Evolutionary conservation across 2,797 vertebrate genomes (phyloP).

Genomic region (Myripristis jacobus): DNA sequence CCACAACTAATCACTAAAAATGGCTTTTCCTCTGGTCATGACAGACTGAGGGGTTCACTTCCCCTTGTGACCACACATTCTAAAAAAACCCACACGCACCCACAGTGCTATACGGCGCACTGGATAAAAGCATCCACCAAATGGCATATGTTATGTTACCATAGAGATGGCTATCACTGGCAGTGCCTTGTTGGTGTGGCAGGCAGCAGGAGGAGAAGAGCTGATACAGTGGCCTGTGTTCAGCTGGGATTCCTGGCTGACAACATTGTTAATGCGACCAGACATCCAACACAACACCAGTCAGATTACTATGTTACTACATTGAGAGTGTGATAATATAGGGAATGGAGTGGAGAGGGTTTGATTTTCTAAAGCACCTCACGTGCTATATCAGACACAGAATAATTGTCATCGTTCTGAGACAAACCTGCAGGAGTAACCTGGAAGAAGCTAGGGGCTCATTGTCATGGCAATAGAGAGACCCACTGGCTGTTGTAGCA

Average conservation of each 20-base stretch:
- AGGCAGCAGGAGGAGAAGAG: slow-evolving; percentile 42
- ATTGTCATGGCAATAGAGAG: no score
- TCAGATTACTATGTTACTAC: background rate
- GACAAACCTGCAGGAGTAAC: no score
- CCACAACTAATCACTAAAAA: background rate
- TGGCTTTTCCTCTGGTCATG: background rate
- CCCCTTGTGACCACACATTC: background rate
- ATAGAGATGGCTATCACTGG: slow-evolving; percentile 47
- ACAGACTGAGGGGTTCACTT: background rate
- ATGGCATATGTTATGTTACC: slow-evolving; percentile 44
- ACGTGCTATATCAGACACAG: no score
- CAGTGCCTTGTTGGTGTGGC: slow-evolving; percentile 28
- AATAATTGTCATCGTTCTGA: no score
- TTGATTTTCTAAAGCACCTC: background rate
- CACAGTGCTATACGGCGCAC: slow-evolving; percentile 15
- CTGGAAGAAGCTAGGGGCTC: no score
- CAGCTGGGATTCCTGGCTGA: slow-evolving; percentile 24
- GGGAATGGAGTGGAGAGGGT: background rate
- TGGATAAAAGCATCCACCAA: slow-evolving; percentile 17
- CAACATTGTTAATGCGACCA: slow-evolving; percentile 7
- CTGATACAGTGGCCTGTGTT: slow-evolving; percentile 42
- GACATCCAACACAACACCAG: slow-evolving; percentile 1
- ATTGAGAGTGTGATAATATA: no score
- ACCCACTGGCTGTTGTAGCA: no score
- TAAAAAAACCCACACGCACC: slow-evolving; percentile 14